These are phyloP conservation scores for Drosophila subquinaria DNA, from an alignment of 2,888 invertebrate species.

Conservation along the genomic window DNA sequence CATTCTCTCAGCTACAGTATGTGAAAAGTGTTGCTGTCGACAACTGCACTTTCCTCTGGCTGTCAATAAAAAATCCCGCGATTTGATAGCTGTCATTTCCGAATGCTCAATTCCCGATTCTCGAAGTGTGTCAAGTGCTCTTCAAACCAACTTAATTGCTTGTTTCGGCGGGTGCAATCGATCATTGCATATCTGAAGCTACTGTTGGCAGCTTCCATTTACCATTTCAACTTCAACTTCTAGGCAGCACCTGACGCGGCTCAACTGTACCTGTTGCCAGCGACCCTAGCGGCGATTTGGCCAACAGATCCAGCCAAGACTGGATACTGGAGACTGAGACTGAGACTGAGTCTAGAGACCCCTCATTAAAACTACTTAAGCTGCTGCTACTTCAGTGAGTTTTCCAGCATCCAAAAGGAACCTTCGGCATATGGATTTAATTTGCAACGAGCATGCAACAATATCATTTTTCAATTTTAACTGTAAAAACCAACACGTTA, in stretches of 20 bases:
- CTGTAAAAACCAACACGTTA: slow-evolving; percentile 81
- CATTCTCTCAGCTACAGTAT: slow-evolving; percentile 66
- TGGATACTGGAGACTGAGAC: slow-evolving; percentile 16
- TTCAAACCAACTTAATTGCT: slow-evolving; percentile 55
- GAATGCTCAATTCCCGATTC: slow-evolving; percentile 34
- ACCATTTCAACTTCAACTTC: neutral
- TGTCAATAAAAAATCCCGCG: slow-evolving; percentile 54
- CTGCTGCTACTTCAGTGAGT: slow-evolving; percentile 53
- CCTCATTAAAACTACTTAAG: slow-evolving; percentile 75
- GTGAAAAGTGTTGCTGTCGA: slow-evolving; percentile 52
- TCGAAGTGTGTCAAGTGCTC: slow-evolving; percentile 64
- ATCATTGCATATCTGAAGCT: slow-evolving; percentile 52
- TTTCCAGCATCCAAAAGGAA: slow-evolving; percentile 18
- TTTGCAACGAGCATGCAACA: slow-evolving; percentile 80
- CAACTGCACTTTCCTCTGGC: slow-evolving; percentile 21
- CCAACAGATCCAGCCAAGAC: slow-evolving; percentile 10
- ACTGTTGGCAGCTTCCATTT: slow-evolving; percentile 39
- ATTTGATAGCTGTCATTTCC: slow-evolving; percentile 45
- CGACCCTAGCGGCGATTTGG: slow-evolving; percentile 56
- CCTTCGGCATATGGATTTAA: slow-evolving; percentile 58
- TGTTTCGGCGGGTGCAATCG: slow-evolving; percentile 68
- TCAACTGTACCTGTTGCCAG: slow-evolving; percentile 55
- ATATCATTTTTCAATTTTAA: slow-evolving; percentile 80
- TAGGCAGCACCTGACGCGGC: slow-evolving; percentile 41
- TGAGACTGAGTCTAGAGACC: slow-evolving; percentile 47